These are phyloP conservation scores for Dallia pectoralis DNA, from an alignment of 2,797 vertebrate species.

Conservation along the genomic window DNA sequence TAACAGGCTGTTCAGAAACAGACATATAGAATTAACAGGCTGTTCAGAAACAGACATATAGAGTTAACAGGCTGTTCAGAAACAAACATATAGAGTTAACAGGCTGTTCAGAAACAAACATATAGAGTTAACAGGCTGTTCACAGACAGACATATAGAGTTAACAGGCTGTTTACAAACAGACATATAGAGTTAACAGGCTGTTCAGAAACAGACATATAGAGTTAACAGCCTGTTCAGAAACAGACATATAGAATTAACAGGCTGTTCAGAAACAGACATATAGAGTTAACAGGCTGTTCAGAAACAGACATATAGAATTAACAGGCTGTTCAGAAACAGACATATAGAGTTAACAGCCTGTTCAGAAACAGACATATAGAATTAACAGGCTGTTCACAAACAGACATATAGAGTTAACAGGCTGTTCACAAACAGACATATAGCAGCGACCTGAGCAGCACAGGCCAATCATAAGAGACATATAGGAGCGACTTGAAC, in stretches of 20 bases:
- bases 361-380: conserved; percentile 13
- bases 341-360: neutral
- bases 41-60: conserved; percentile 13
- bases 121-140: neutral
- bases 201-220: conserved; percentile 13
- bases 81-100: conserved; percentile 11
- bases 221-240: conserved; percentile 6
- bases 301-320: conserved; percentile 14
- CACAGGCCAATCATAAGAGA: too few species aligned
- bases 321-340: conserved; percentile 12
- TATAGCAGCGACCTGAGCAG: neutral
- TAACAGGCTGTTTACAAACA: conserved; percentile 12
- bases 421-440: conserved; percentile 11
- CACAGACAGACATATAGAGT: conserved; percentile 15
- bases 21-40: neutral
- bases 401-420: conserved; percentile 12
- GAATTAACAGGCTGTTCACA: conserved; percentile 6
- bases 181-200: neutral
- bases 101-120: conserved; percentile 11
- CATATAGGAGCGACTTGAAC: too few species aligned
- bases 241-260: conserved; percentile 12
- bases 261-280: conserved; percentile 11
- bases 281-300: neutral
- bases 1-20: conserved; percentile 12
- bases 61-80: conserved; percentile 6